phyloP scores from a whole-genome alignment of 92 coral and sea anemone species.

The Parazoanthus swiftii region DNA sequence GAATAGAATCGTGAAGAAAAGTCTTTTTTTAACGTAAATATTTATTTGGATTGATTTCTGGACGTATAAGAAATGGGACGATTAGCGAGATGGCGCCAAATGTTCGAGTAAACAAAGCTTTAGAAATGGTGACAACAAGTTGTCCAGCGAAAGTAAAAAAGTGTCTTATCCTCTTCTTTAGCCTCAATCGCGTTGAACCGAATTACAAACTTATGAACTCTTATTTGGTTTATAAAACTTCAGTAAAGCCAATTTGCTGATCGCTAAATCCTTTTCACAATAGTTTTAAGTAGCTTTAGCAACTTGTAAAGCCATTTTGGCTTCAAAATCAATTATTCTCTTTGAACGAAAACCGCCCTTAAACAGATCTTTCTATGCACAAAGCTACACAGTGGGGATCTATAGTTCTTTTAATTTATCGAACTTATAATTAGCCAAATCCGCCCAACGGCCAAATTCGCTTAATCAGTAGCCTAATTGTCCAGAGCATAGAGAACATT shows the following conservation, averaged over 20 bases:
- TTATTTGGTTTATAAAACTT: conserved; percentile 38
- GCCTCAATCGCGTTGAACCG: not conserved
- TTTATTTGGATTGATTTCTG: conserved; percentile 70
- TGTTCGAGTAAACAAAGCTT: conserved; percentile 53
- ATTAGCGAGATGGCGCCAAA: conserved; percentile 54
- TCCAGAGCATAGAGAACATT: not conserved
- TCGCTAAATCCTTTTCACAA: conserved; percentile 34
- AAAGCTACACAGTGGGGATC: conserved; percentile 37
- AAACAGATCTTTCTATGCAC: conserved; percentile 29
- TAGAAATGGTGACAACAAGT: conserved; percentile 27
- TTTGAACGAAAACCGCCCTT: conserved; percentile 31
- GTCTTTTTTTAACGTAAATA: conserved; percentile 74
- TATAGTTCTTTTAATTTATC: conserved; percentile 28
- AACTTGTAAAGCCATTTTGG: conserved; percentile 22
- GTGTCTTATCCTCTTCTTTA: conserved; percentile 5
- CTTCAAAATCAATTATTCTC: conserved; percentile 39
- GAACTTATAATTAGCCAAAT: conserved; percentile 35
- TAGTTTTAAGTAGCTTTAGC: not conserved
- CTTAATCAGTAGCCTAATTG: conserved; percentile 28
- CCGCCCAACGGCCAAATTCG: conserved; percentile 13
- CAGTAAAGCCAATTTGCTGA: conserved; percentile 15
- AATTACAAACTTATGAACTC: not conserved
- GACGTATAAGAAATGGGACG: conserved; percentile 55
- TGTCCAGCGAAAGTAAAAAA: not conserved
- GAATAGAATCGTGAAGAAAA: conserved; percentile 59